Conservation (phyloP, 2,113 vertebrate genomes). For the Mormyrus iriodes region DNA sequence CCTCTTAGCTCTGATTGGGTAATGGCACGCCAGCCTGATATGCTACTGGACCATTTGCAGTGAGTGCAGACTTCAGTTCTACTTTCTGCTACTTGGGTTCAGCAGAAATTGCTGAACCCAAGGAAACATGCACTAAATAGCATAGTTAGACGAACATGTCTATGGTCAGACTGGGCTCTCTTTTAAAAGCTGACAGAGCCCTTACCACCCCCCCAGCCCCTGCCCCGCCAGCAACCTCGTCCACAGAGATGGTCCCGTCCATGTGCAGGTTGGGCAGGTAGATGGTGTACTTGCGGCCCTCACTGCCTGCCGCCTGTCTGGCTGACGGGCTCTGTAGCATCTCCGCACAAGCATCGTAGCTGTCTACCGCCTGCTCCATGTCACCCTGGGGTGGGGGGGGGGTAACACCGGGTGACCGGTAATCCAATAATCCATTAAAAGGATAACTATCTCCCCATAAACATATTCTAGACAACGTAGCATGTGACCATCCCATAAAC, state of each 20-base stretch:
- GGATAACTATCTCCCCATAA: neutral
- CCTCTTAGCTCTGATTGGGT: neutral
- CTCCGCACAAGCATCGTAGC: slow-evolving; percentile 86
- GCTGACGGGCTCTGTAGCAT: slow-evolving; percentile 69
- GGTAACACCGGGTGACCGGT: neutral
- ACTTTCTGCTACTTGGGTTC: too few relatives aligned
- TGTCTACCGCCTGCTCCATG: slow-evolving; percentile 92
- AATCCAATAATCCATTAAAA: neutral
- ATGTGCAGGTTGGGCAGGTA: slow-evolving; percentile 79
- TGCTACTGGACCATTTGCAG: neutral
- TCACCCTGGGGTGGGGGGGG: slow-evolving; percentile 69
- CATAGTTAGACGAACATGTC: neutral
- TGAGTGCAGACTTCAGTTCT: neutral
- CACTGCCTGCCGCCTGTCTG: slow-evolving; percentile 40
- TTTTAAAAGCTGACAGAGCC: neutral
- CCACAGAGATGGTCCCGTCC: slow-evolving; percentile 80
- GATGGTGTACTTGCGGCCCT: slow-evolving; percentile 61
- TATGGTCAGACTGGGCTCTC: neutral
- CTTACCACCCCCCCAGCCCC: neutral
- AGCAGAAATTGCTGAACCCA: neutral
- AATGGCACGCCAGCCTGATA: neutral
- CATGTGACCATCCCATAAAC: neutral
- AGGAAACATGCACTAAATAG: neutral
- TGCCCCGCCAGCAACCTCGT: slow-evolving; percentile 67
- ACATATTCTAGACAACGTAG: neutral